Conservation (phyloP, 1,140 invertebrate species). For the Nomia melanderi region DNA sequence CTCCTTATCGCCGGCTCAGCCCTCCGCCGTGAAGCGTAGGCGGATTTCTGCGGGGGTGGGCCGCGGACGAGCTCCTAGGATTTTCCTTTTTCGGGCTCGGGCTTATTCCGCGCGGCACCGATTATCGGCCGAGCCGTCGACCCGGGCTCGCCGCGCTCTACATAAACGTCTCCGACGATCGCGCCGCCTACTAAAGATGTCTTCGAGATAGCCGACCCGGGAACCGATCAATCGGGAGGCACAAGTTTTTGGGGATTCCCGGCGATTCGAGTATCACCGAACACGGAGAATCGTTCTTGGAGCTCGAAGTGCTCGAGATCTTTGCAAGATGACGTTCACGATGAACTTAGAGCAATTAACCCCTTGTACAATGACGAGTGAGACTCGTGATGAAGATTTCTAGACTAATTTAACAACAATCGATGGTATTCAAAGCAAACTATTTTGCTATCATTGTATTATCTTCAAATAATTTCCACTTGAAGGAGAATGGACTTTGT, state of each 20-base stretch:
- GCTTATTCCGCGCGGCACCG: slow-evolving; percentile 59
- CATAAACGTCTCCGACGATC: slow-evolving; percentile 75
- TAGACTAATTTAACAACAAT: too few relatives aligned
- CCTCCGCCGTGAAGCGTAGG: slow-evolving; percentile 14
- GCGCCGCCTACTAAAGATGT: slow-evolving; percentile 72
- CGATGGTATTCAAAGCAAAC: too few relatives aligned
- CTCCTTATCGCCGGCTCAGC: slow-evolving; percentile 70
- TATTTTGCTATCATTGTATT: too few relatives aligned
- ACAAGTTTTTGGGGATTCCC: not conserved
- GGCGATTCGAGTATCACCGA: not conserved
- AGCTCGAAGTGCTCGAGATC: not conserved
- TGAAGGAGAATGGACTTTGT: too few relatives aligned
- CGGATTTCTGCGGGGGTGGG: not conserved
- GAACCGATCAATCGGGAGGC: not conserved
- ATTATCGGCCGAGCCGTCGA: slow-evolving; percentile 70
- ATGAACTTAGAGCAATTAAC: too few relatives aligned
- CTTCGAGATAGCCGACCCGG: slow-evolving; percentile 58
- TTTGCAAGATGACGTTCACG: too few relatives aligned
- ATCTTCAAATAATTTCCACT: too few relatives aligned
- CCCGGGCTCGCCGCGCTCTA: slow-evolving; percentile 60
- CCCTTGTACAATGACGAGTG: too few relatives aligned
- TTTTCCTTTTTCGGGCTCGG: slow-evolving; percentile 51
- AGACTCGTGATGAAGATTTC: too few relatives aligned
- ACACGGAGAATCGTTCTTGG: not conserved
- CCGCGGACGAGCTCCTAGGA: not conserved